Evolutionary conservation across 2,797 vertebrate genomes (phyloP).

Genomic region (Nyctibius grandis): DNA sequence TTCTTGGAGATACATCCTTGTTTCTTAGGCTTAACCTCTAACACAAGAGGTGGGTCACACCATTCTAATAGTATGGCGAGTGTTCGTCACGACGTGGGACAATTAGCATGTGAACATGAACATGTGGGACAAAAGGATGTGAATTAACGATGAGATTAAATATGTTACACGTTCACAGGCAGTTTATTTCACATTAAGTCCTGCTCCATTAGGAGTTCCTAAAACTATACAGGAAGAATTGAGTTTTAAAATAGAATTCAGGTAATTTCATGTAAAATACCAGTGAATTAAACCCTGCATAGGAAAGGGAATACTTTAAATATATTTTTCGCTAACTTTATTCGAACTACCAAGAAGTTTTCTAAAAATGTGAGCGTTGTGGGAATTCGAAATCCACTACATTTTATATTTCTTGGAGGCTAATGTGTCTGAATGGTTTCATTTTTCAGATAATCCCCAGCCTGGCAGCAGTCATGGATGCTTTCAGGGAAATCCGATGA

Average conservation of each 20-base stretch:
- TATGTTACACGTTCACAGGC: not conserved
- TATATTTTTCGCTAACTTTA: not conserved
- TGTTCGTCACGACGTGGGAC: fast-evolving
- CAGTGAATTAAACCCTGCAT: not conserved
- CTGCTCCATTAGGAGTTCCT: not conserved
- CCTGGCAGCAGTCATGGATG: not conserved
- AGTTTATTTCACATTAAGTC: not conserved
- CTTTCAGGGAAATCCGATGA: not conserved
- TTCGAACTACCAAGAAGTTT: not conserved
- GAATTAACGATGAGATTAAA: not conserved
- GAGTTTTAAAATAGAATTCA: not conserved
- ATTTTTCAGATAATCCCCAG: not conserved
- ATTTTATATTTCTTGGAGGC: not conserved
- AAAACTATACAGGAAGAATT: not conserved
- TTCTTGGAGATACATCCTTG: not conserved
- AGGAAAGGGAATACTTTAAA: not conserved
- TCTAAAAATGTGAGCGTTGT: not conserved
- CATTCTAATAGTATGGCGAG: not conserved
- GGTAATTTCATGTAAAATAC: not conserved
- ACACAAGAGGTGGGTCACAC: not conserved
- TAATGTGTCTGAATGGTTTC: not conserved
- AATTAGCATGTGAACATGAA: too few relatives aligned
- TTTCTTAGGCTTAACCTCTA: not conserved
- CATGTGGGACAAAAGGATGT: not conserved
- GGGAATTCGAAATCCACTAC: not conserved